Evolutionary conservation across 2,797 vertebrate species (phyloP).

Genomic region (Pipistrellus pipistrellus): DNA sequence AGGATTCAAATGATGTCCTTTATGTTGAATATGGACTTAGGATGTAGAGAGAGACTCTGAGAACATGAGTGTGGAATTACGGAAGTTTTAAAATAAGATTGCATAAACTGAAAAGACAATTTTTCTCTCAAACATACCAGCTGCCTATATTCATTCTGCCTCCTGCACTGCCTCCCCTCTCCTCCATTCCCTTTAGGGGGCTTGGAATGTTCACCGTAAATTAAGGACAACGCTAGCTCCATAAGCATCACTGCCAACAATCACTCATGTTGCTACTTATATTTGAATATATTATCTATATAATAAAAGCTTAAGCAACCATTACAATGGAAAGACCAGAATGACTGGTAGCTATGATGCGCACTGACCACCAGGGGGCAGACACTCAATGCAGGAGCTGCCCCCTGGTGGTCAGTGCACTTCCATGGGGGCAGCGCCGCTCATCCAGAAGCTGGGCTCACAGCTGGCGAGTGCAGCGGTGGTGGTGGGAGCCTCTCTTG

Average conservation of each 20-base stretch:
- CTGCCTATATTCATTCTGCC: not conserved
- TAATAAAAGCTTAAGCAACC: no score
- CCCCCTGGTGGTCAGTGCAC: no score
- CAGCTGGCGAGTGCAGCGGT: no score
- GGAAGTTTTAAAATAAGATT: not conserved
- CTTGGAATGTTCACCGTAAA: not conserved
- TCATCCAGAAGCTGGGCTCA: no score
- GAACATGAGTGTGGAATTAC: not conserved
- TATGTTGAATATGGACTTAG: not conserved
- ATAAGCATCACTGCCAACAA: not conserved
- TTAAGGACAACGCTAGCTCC: not conserved
- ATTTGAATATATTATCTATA: not conserved
- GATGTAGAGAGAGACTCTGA: not conserved
- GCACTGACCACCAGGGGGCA: no score
- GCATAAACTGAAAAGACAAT: not conserved
- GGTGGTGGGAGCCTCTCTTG: no score
- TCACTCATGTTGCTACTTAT: not conserved
- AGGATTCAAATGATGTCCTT: not conserved
- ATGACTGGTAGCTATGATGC: no score
- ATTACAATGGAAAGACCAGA: no score
- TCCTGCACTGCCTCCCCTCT: not conserved
- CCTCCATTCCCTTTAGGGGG: not conserved
- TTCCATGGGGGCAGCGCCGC: no score
- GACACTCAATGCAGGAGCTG: no score
- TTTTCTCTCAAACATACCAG: not conserved